Evolutionary conservation across 2,113 vertebrate genomes (phyloP).

Genomic region (Vulpes vulpes): DNA sequence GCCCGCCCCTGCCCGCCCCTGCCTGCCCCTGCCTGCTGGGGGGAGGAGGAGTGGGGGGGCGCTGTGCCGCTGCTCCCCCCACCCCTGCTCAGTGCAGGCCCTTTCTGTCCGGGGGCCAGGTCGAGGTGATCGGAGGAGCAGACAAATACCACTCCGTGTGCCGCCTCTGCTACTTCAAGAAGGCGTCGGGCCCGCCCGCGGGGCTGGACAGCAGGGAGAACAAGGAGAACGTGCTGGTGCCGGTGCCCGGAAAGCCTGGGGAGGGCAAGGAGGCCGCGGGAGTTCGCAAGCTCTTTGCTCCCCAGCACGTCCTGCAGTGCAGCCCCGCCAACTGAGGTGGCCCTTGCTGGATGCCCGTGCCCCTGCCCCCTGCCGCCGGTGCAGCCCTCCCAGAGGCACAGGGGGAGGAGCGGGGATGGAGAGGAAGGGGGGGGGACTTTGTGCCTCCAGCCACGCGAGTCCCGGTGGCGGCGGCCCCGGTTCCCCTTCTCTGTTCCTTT

Average conservation of each 20-base stretch:
- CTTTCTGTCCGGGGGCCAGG: constrained; percentile 83
- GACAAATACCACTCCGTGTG: constrained; percentile 98
- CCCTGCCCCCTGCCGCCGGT: accelerated
- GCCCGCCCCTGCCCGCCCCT: too few relatives aligned
- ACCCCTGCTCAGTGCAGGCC: accelerated
- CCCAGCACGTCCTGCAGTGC: constrained; percentile 79
- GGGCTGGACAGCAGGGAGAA: constrained; percentile 89
- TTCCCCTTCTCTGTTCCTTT: not conserved
- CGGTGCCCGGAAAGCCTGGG: constrained; percentile 68
- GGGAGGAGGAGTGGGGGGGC: accelerated
- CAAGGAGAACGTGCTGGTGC: constrained; percentile 90
- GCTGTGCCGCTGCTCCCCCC: not conserved
- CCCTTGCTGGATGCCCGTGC: not conserved
- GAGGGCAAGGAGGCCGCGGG: constrained; percentile 69
- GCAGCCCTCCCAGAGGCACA: not conserved
- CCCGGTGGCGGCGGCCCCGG: accelerated
- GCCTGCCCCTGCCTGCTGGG: not conserved
- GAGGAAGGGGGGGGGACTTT: not conserved
- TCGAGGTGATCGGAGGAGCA: constrained; percentile 97
- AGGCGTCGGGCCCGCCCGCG: not conserved
- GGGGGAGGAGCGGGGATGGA: too few relatives aligned
- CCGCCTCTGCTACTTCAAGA: constrained; percentile 92
- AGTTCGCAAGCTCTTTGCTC: constrained; percentile 88
- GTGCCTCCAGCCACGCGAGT: too few relatives aligned
- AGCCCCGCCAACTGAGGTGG: not conserved